These are phyloP conservation scores for Drosophila athabasca DNA, from an alignment of 1,140 invertebrate species.

Conservation along the genomic window DNA sequence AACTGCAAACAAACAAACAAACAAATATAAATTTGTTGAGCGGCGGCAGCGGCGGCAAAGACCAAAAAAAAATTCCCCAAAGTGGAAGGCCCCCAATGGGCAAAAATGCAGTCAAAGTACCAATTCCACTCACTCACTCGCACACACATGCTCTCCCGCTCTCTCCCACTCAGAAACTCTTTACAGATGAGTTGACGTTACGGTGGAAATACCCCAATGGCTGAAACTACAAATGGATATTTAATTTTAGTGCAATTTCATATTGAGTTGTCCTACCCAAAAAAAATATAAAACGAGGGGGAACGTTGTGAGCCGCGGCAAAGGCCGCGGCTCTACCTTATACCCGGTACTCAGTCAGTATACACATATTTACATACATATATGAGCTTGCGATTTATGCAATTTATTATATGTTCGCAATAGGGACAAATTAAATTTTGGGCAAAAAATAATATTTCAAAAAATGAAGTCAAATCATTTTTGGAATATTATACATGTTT, in stretches of 20 bases:
- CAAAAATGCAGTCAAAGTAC: slow-evolving; percentile 38
- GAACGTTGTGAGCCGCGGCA: no score
- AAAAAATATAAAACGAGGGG: no score
- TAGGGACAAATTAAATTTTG: no score
- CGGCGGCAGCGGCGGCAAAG: slow-evolving; percentile 19
- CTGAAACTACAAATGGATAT: slow-evolving; percentile 68
- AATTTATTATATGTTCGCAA: no score
- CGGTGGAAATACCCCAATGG: slow-evolving; percentile 44
- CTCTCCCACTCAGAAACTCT: slow-evolving; percentile 3
- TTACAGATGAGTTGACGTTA: slow-evolving; percentile 38
- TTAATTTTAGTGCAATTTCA: slow-evolving; percentile 74
- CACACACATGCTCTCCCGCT: not conserved
- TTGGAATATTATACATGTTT: no score
- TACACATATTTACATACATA: no score
- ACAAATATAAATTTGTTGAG: slow-evolving; percentile 64
- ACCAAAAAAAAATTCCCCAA: slow-evolving; percentile 46
- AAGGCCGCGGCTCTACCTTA: no score
- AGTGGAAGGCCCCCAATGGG: slow-evolving; percentile 31
- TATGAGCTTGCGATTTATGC: no score
- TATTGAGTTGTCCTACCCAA: slow-evolving; percentile 41
- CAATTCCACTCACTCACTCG: slow-evolving; percentile 22
- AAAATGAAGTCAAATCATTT: no score
- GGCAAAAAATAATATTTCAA: no score
- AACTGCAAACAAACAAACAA: slow-evolving; percentile 71
- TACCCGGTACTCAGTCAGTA: no score